These are phyloP conservation scores for Chironomus tentans DNA, from an alignment of 2,888 invertebrate genomes.

Conservation along the genomic window DNA sequence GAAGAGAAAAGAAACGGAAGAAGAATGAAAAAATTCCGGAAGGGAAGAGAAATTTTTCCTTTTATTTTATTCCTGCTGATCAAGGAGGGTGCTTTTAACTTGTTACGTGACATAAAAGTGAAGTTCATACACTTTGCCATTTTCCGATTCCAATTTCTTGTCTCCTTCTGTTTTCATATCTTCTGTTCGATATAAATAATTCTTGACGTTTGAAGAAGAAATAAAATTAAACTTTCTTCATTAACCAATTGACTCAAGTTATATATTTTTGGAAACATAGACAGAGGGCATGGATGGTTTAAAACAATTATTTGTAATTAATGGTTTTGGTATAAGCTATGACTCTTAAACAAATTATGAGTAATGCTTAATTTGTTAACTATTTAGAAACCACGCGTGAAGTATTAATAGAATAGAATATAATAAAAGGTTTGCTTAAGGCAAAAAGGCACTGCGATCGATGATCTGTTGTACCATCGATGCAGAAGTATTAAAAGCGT, in stretches of 20 bases:
- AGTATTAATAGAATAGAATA: no score
- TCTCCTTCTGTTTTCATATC: neutral
- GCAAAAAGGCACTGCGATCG: no score
- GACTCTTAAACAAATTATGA: no score
- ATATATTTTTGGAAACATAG: neutral
- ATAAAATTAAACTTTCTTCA: neutral
- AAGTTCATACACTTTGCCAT: slow-evolving; percentile 1
- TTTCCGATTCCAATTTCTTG: slow-evolving; percentile 8
- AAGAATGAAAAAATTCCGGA: slow-evolving; percentile 2
- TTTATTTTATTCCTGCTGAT: neutral
- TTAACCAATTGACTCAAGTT: neutral
- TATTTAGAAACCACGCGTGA: no score
- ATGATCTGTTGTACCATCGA: no score
- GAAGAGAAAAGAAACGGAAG: neutral
- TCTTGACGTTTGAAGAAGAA: neutral
- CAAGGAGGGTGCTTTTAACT: neutral
- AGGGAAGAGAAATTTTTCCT: neutral
- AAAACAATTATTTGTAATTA: no score
- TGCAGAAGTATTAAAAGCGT: no score
- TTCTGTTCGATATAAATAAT: neutral
- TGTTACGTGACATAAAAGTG: slow-evolving; percentile 18
- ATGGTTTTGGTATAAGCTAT: no score
- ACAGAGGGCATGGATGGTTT: neutral
- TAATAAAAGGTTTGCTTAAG: no score
- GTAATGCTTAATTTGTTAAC: no score